Base-by-base conservation (phyloP, 2,797 vertebrate species). In the Leptoclinus maculatus region DNA sequence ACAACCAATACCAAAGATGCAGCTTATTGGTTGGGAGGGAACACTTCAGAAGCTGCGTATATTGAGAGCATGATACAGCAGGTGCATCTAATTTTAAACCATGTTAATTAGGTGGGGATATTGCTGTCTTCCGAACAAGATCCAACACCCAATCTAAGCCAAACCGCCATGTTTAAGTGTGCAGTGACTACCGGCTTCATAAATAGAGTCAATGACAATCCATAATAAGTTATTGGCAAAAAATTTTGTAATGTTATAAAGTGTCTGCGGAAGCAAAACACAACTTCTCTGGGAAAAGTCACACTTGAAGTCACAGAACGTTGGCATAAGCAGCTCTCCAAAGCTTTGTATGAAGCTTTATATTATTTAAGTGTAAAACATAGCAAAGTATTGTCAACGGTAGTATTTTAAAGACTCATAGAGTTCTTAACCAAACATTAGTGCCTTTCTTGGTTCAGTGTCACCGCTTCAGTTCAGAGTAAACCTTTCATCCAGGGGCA, bases 361-460 rank as follows among this genome's bases (percentile, higher is more conserved):
- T 27, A 27, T 54, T 14, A 16, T 54, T 49, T 3, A 27, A 14
- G 53, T 54, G 53, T 25, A 53, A 53, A 71, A 51, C 49, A 12
- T 11, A 27, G 25, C 17, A 29, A 68, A 25, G n/a, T 6, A 36
- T 54, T 76, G 67, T 23, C 38, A 64, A 12, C 14, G 49, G 62
- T 19, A n/a, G 23, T 4, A n/a, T 66, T 66, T 69, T 67, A 14
- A 70, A 56, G 54, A 25, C 29, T 53, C 23, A 58, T 74, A 5
- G 8, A 62, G 27, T 43, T 63, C 57, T 54, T 38, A 81, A 74
- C 34, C 27, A 64, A 79, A 73, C 34, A 68, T 53, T 47, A 14
- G 45, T 49, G 49, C 45, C 67, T 85, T 81, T 80, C 83, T 74
- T 75, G 74, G 76, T 45, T 72, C 66, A 74, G 74, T 81, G 82